Evolutionary conservation across 1,140 invertebrate genomes (phyloP).

Genomic region (Ceratosolen solmsi): DNA sequence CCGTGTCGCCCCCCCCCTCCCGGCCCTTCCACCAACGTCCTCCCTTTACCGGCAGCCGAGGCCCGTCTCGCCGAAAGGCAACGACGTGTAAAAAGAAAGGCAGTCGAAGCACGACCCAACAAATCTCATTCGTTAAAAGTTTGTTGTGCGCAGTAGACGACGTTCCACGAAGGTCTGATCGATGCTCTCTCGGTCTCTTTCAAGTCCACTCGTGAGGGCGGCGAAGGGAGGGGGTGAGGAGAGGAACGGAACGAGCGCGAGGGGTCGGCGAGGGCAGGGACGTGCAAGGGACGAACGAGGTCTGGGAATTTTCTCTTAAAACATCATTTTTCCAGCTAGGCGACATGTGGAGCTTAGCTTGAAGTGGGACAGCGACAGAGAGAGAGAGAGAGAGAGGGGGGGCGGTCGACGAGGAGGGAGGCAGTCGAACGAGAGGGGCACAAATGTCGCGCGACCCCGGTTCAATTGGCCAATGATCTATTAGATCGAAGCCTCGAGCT

Average conservation of each 20-base stretch:
- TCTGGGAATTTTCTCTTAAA: slow-evolving; percentile 31
- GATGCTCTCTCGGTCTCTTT: slow-evolving; percentile 28
- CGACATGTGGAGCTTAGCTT: too few relatives aligned
- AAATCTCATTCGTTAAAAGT: slow-evolving; percentile 33
- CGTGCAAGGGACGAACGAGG: neutral
- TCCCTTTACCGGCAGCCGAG: neutral
- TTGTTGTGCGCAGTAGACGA: slow-evolving; percentile 16
- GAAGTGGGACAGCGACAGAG: too few relatives aligned
- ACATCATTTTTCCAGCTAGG: slow-evolving; percentile 32
- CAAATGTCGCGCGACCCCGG: too few relatives aligned
- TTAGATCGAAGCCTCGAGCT: slow-evolving; percentile 4
- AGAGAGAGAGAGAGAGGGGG: too few relatives aligned
- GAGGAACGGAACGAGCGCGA: neutral
- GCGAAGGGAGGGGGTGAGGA: neutral
- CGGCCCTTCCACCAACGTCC: too few relatives aligned
- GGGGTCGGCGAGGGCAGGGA: neutral
- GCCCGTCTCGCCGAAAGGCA: slow-evolving; percentile 6
- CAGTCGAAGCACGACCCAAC: slow-evolving; percentile 21
- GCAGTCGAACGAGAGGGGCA: too few relatives aligned
- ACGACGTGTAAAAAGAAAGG: slow-evolving; percentile 33
- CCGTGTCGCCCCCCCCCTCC: neutral
- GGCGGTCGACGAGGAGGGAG: too few relatives aligned
- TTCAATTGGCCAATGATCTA: slow-evolving; percentile 24
- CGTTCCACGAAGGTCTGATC: slow-evolving; percentile 22
- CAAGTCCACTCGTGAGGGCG: neutral